These are phyloP conservation scores for Oegoconia quadripuncta DNA, from an alignment of 2,888 invertebrate species.

Conservation along the genomic window DNA sequence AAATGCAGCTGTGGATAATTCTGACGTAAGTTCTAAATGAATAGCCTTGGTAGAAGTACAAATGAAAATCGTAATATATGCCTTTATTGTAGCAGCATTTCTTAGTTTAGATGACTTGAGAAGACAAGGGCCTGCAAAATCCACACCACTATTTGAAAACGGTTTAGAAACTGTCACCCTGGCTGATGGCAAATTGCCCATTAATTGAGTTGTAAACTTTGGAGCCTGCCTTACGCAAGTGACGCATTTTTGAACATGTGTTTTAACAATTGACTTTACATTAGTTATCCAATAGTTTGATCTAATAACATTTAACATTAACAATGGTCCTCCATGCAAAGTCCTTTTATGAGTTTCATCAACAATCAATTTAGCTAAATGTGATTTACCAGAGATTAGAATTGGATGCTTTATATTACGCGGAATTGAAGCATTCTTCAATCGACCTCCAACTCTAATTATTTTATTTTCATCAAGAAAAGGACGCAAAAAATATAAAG, in stretches of 20 bases:
- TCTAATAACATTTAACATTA: constrained; percentile 17
- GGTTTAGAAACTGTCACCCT: constrained; percentile 3
- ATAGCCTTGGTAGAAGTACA: not conserved
- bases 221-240: constrained; percentile 5
- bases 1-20: not conserved
- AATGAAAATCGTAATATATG: too few relatives aligned
- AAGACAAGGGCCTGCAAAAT: constrained; percentile 10
- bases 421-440: not conserved
- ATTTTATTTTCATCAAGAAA: too few relatives aligned
- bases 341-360: constrained; percentile 19
- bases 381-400: constrained; percentile 11
- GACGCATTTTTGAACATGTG: constrained; percentile 4
- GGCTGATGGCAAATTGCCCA: constrained; percentile 6
- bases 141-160: constrained; percentile 2
- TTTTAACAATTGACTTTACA: constrained; percentile 4
- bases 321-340: constrained; percentile 21
- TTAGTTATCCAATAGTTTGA: constrained; percentile 16
- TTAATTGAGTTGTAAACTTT: not conserved
- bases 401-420: constrained; percentile 16
- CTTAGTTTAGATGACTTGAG: too few relatives aligned
- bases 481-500: not conserved
- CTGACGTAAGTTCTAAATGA: not conserved
- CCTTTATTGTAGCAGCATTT: too few relatives aligned
- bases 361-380: constrained; percentile 16
- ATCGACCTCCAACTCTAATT: not conserved